These are phyloP conservation scores for Chironomus striatipennis DNA, from an alignment of 1,140 invertebrate species.

Conservation along the genomic window DNA sequence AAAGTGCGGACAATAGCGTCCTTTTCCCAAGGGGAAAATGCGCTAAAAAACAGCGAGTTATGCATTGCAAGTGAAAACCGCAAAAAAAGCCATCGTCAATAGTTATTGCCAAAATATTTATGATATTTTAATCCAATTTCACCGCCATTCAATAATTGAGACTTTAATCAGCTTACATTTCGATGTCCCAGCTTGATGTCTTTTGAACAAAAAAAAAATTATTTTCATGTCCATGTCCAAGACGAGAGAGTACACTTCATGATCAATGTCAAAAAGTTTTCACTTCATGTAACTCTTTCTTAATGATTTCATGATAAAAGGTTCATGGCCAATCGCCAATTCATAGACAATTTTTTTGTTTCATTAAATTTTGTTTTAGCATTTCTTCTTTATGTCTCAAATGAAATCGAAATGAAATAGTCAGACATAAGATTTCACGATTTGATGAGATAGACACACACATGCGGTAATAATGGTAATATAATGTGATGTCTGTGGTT, in stretches of 20 bases:
- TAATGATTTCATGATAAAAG: not conserved
- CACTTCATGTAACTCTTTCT: not conserved
- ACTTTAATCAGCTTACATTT: slow-evolving; percentile 9
- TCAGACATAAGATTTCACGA: not conserved
- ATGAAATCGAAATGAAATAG: too few species aligned
- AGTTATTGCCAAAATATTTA: slow-evolving; percentile 9
- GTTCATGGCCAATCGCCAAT: not conserved
- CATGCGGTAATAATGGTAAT: not conserved
- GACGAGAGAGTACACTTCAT: too few species aligned
- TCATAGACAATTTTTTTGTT: too few species aligned
- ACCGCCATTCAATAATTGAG: not conserved
- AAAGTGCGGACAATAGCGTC: too few species aligned
- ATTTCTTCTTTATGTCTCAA: too few species aligned
- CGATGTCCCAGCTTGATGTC: not conserved
- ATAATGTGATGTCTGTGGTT: not conserved
- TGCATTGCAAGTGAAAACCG: not conserved
- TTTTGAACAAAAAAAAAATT: not conserved
- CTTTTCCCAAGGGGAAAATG: too few species aligned
- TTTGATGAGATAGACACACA: not conserved
- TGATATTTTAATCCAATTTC: slow-evolving; percentile 14
- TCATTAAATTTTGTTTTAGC: too few species aligned
- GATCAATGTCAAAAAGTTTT: slow-evolving; percentile 13
- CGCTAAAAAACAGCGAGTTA: too few species aligned
- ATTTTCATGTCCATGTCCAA: too few species aligned
- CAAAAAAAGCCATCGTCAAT: not conserved